These are phyloP conservation scores for Etheostoma perlongum DNA, from an alignment of 2,797 vertebrate genomes.

Conservation along the genomic window DNA sequence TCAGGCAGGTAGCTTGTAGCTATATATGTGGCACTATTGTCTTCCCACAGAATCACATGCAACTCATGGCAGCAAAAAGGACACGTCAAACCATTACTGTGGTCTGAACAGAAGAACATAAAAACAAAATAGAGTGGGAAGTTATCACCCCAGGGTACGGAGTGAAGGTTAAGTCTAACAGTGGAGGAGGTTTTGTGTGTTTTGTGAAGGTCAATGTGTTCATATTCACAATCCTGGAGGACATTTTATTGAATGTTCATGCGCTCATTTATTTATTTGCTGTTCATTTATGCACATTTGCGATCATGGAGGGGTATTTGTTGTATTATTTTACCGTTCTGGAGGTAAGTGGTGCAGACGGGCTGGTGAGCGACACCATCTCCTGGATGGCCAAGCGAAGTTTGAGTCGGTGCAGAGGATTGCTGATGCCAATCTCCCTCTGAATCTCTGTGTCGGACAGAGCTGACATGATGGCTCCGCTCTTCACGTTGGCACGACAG, in stretches of 20 bases:
- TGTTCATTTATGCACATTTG: slow-evolving; percentile 11
- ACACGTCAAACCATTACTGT: slow-evolving; percentile 33
- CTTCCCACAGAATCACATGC: slow-evolving; percentile 63
- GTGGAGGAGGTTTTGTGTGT: slow-evolving; percentile 37
- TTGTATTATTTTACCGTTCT: slow-evolving; percentile 86
- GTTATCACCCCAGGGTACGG: slow-evolving; percentile 35
- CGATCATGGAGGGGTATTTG: slow-evolving; percentile 9
- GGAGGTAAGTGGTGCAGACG: slow-evolving; percentile 94
- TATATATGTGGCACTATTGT: slow-evolving; percentile 56
- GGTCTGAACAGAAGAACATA: slow-evolving; percentile 26
- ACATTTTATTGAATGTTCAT: background rate
- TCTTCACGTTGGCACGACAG: slow-evolving; percentile 97
- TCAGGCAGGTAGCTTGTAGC: slow-evolving; percentile 72
- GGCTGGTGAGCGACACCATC: slow-evolving; percentile 98
- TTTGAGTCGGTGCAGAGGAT: slow-evolving; percentile 94
- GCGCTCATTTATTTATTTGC: background rate
- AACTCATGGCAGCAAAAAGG: slow-evolving; percentile 47
- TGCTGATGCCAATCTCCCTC: slow-evolving; percentile 97
- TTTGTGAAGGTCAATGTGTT: slow-evolving; percentile 31
- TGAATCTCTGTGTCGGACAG: slow-evolving; percentile 98
- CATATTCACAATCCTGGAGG: slow-evolving; percentile 7
- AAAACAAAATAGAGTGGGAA: slow-evolving; percentile 34
- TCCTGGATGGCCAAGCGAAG: slow-evolving; percentile 96
- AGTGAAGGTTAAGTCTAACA: slow-evolving; percentile 42
- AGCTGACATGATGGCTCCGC: slow-evolving; percentile 97